Percentiles rank a stretch among this genome's conserved stretches.
phyloP scores from a whole-genome alignment of 2,797 vertebrate species.

The Sternarchorhynchus goeldii region DNA sequence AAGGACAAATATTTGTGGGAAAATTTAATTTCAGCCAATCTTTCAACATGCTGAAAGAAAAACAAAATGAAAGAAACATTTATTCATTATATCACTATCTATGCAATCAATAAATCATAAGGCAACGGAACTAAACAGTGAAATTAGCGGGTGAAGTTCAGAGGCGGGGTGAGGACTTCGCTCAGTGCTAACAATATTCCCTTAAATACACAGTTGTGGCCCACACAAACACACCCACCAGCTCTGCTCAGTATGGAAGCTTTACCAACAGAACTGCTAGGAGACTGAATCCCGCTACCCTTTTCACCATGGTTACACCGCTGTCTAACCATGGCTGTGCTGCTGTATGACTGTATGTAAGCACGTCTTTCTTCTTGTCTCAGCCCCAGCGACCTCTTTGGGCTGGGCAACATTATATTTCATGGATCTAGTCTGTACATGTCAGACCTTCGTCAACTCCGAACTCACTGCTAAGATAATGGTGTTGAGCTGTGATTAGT shows the following conservation, averaged over 20 bases:
- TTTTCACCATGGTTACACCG: background rate
- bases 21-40: too few species aligned
- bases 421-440: background rate
- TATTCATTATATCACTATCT: too few species aligned
- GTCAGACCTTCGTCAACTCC: background rate
- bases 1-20: too few species aligned
- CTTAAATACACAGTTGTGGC: background rate
- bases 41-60: too few species aligned
- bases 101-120: too few species aligned
- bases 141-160: too few species aligned
- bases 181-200: background rate
- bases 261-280: background rate
- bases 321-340: background rate
- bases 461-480: background rate
- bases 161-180: too few species aligned
- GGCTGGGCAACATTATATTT: background rate
- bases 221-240: background rate
- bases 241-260: background rate
- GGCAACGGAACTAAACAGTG: too few species aligned
- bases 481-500: background rate
- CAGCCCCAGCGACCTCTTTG: background rate
- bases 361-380: constrained; percentile 3
- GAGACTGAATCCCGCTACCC: background rate
- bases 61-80: too few species aligned
- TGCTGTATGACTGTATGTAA: background rate